Percentiles rank a stretch among this genome's conserved stretches.
These are phyloP conservation scores for Brachionus calyciflorus DNA, from an alignment of 1,140 invertebrate species.

Conservation along the genomic window DNA sequence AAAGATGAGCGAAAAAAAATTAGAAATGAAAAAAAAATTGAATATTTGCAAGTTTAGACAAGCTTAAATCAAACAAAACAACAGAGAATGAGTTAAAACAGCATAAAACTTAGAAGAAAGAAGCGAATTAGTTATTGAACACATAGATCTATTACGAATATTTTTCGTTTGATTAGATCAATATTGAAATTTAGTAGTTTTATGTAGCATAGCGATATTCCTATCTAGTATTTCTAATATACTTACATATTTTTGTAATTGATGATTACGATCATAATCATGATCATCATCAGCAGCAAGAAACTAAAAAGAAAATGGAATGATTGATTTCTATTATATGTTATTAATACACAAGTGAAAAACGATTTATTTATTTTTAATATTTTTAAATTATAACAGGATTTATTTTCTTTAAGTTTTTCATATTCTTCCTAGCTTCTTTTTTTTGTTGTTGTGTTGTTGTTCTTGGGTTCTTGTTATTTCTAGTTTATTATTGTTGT, in stretches of 20 bases:
- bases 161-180: constrained; percentile 42
- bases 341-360: constrained; percentile 45
- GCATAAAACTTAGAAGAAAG: background rate
- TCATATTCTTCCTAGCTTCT: no score
- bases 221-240: constrained; percentile 35
- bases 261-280: constrained; percentile 38
- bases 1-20: constrained; percentile 19
- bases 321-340: constrained; percentile 44
- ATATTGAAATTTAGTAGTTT: constrained; percentile 45
- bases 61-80: constrained; percentile 34
- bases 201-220: constrained; percentile 40
- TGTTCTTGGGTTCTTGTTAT: background rate
- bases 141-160: constrained; percentile 6
- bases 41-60: constrained; percentile 21
- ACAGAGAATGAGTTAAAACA: constrained; percentile 22
- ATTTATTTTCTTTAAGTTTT: constrained; percentile 31
- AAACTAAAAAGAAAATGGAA: constrained; percentile 2
- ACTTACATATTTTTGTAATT: constrained; percentile 44
- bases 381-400: constrained; percentile 37
- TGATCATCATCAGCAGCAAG: constrained; percentile 1
- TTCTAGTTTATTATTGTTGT: constrained; percentile 18
- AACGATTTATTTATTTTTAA: constrained; percentile 44
- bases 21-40: background rate
- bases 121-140: background rate
- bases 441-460: background rate